Percentiles rank a stretch among this genome's conserved stretches.
These are phyloP conservation scores for Terrapene triunguis DNA, from an alignment of 2,113 vertebrate species.

Conservation along the genomic window DNA sequence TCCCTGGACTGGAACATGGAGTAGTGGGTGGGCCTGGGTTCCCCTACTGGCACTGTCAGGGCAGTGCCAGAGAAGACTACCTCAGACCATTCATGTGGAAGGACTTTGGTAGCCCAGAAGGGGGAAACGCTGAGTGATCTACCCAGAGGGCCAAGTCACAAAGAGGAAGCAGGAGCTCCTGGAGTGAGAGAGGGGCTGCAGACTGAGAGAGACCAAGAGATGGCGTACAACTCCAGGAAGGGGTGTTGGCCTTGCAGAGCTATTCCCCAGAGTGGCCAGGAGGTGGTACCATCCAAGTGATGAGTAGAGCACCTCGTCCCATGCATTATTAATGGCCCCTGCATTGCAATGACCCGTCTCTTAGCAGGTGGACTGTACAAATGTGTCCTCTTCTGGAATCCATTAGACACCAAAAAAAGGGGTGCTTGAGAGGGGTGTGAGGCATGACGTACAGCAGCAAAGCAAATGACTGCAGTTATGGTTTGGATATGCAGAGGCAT, in stretches of 20 bases:
- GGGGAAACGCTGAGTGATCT: not conserved
- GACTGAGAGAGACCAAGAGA: not conserved
- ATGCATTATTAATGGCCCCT: not conserved
- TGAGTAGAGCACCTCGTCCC: not conserved
- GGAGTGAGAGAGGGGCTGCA: not conserved
- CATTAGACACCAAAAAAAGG: not conserved
- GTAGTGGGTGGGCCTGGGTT: not conserved
- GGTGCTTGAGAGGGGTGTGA: not conserved
- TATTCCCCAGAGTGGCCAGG: not conserved
- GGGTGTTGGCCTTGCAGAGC: not conserved
- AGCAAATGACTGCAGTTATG: not conserved
- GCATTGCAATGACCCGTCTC: not conserved
- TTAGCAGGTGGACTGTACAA: not conserved
- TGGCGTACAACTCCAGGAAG: not conserved
- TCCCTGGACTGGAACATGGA: not conserved
- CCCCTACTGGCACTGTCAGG: not conserved
- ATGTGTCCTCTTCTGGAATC: not conserved
- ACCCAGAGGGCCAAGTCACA: not conserved
- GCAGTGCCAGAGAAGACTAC: not conserved
- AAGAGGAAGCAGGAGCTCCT: not conserved
- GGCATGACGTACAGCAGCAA: not conserved
- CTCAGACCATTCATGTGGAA: not conserved
- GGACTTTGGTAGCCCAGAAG: not conserved
- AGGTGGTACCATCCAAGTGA: not conserved
- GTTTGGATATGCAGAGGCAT: not conserved